phyloP scores from a whole-genome alignment of 2,113 vertebrate genomes.

The Myotis brandtii region DNA sequence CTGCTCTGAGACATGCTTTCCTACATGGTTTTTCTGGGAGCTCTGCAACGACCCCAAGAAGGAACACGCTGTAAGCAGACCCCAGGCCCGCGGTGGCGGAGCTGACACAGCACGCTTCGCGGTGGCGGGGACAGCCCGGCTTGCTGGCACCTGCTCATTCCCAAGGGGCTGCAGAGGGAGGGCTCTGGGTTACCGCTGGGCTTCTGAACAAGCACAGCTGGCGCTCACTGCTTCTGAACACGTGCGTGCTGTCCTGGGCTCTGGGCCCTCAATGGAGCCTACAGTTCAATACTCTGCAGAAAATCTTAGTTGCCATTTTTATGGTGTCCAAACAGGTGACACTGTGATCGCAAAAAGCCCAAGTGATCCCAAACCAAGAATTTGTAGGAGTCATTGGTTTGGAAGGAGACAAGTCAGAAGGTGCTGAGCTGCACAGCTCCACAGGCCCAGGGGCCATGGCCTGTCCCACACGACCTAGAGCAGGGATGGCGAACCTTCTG shows the following conservation, averaged over 20 bases:
- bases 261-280: constrained; percentile 96
- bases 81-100: neutral
- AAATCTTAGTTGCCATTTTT: constrained; percentile 92
- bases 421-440: neutral
- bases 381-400: constrained; percentile 95
- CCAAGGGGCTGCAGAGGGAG: too few species aligned
- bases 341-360: constrained; percentile 93
- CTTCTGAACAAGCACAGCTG: neutral
- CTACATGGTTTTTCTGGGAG: neutral
- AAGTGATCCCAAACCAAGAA: constrained; percentile 91
- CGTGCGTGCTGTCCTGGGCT: constrained; percentile 91
- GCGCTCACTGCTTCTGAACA: constrained; percentile 91
- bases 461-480: neutral
- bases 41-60: neutral
- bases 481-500: too few species aligned
- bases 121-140: constrained; percentile 84
- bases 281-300: constrained; percentile 94
- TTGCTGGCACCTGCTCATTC: constrained; percentile 75
- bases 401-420: constrained; percentile 89
- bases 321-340: constrained; percentile 93
- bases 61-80: neutral
- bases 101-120: constrained; percentile 83
- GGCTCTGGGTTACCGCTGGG: too few species aligned
- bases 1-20: neutral
- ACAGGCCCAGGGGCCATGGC: neutral